Percentiles rank a stretch among this genome's conserved stretches.
Conservation (phyloP, 2,797 vertebrate species). For the Periophthalmus magnuspinnatus region DNA sequence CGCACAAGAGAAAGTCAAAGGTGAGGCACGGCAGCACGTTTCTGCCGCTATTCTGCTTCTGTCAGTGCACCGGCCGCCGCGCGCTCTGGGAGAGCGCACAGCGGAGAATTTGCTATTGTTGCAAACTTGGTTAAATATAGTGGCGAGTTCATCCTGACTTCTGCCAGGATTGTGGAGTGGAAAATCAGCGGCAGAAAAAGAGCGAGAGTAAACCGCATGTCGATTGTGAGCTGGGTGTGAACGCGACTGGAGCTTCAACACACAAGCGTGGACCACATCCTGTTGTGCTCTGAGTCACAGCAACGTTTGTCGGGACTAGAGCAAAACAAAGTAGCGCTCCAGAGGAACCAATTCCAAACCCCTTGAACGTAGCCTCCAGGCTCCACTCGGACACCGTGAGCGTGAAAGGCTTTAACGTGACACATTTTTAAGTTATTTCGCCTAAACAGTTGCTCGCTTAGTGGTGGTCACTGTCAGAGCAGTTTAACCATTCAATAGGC, state of each 20-base stretch:
- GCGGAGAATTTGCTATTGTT: constrained; percentile 31
- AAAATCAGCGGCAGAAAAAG: constrained; percentile 36
- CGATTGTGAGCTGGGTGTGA: constrained; percentile 56
- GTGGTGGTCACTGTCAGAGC: not conserved
- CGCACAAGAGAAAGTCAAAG: constrained; percentile 68
- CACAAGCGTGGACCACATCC: constrained; percentile 74
- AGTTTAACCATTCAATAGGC: not conserved
- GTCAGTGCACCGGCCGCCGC: not conserved
- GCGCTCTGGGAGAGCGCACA: not conserved
- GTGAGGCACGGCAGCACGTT: constrained; percentile 60
- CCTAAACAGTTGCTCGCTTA: not conserved
- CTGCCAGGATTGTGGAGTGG: not conserved
- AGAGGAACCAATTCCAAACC: not conserved
- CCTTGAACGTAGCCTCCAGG: not conserved
- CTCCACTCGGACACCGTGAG: not conserved
- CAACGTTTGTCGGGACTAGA: constrained; percentile 7
- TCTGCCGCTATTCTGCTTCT: not conserved
- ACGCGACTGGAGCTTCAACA: constrained; percentile 64
- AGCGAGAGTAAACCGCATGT: constrained; percentile 14
- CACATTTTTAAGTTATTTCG: not conserved
- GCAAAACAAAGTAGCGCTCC: not conserved
- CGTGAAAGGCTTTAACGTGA: not conserved
- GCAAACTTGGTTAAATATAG: constrained; percentile 65
- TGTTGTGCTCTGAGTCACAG: constrained; percentile 73
- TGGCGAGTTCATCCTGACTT: constrained; percentile 11